A percentile compares a stretch with the other conserved stretches of the same genome.
Conservation (phyloP, 2,113 vertebrate species). For the Tyto alba region DNA sequence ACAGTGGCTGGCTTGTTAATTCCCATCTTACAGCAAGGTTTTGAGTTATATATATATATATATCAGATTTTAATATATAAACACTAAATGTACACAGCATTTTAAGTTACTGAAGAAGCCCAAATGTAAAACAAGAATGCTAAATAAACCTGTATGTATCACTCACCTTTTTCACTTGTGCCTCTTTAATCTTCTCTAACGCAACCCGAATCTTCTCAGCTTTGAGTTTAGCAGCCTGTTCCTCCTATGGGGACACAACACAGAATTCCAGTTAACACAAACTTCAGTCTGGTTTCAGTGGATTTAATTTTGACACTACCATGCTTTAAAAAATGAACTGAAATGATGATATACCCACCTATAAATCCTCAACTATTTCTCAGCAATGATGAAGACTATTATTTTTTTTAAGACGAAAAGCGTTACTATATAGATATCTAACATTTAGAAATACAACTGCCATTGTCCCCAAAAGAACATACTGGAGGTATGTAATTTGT, state of each 20-base stretch:
- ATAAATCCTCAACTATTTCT: background rate
- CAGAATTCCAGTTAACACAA: constrained; percentile 25
- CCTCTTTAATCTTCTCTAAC: constrained; percentile 98
- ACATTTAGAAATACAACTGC: background rate
- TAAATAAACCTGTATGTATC: background rate
- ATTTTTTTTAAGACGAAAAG: background rate
- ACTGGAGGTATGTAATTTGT: background rate
- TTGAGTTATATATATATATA: too few relatives aligned
- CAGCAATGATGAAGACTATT: background rate
- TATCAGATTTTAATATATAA: background rate
- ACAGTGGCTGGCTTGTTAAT: background rate
- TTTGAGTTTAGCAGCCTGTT: constrained; percentile 95
- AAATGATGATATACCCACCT: background rate
- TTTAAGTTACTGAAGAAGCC: background rate
- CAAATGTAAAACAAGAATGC: background rate
- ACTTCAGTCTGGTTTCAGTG: background rate
- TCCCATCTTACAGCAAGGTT: background rate
- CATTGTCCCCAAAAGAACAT: background rate
- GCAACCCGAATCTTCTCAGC: constrained; percentile 97
- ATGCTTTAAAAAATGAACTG: background rate
- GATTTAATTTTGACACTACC: background rate
- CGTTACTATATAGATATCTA: background rate
- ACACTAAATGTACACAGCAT: background rate
- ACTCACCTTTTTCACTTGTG: constrained; percentile 96
- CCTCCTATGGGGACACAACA: constrained; percentile 81